These are phyloP conservation scores for Lampris incognitus DNA, from an alignment of 2,113 vertebrate genomes.

Conservation along the genomic window DNA sequence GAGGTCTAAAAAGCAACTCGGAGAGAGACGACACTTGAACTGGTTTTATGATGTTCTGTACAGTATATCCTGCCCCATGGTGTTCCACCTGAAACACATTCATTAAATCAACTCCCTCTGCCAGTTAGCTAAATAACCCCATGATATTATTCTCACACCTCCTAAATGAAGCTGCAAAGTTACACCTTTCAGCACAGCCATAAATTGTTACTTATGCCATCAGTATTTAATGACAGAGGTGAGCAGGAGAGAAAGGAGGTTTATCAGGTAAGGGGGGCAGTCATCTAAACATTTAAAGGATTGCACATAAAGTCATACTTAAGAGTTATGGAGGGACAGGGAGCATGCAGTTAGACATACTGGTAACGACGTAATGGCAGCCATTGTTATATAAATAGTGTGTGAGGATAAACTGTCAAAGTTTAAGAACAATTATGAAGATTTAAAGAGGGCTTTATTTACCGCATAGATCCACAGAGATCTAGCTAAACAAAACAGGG, in stretches of 20 bases:
- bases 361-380: conserved; percentile 51
- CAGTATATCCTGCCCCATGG: conserved; percentile 24
- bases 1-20: neutral
- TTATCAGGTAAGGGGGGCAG: neutral
- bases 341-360: conserved; percentile 16
- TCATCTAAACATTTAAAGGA: conserved; percentile 32
- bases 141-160: conserved; percentile 27
- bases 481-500: conserved; percentile 26
- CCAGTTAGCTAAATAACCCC: conserved; percentile 28
- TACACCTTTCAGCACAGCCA: neutral
- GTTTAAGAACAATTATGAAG: conserved; percentile 14
- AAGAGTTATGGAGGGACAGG: conserved; percentile 11
- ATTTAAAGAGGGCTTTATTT: conserved; percentile 41
- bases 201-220: conserved; percentile 16
- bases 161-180: conserved; percentile 12
- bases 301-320: conserved; percentile 8
- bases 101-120: conserved; percentile 30
- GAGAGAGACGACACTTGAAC: neutral
- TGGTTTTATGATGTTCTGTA: conserved; percentile 1
- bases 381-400: conserved; percentile 23
- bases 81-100: conserved; percentile 44
- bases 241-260: conserved; percentile 12
- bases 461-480: conserved; percentile 9
- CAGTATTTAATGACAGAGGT: conserved; percentile 20
- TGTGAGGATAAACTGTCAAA: conserved; percentile 36